A percentile compares a stretch with the other conserved stretches of the same genome.
Evolutionary conservation across 2,113 vertebrate genomes (phyloP).

Genomic region (Morphnarchus princeps): DNA sequence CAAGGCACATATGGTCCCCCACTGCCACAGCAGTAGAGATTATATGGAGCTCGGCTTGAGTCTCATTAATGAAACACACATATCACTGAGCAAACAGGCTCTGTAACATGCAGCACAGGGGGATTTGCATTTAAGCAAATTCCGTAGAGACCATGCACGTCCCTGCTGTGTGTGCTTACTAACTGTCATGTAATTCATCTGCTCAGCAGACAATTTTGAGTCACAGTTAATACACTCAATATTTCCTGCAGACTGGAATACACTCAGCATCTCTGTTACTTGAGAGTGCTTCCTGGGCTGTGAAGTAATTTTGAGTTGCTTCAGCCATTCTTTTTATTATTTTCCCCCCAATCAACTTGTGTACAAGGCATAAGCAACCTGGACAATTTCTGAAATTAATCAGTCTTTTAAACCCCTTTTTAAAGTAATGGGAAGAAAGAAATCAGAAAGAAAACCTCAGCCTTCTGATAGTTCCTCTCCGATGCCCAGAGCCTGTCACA

Average conservation of each 20-base stretch:
- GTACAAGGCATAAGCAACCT: neutral
- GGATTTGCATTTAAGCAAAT: neutral
- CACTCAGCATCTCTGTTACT: neutral
- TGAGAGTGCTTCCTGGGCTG: neutral
- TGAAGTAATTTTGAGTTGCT: neutral
- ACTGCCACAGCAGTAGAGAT: neutral
- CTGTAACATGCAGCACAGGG: rapidly evolving
- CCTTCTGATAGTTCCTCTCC: rapidly evolving
- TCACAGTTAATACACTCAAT: neutral
- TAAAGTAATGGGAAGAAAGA: neutral
- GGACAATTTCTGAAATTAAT: neutral
- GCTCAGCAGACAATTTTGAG: neutral
- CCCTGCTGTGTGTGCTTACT: neutral
- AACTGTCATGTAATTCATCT: neutral
- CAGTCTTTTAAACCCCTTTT: neutral
- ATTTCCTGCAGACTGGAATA: neutral
- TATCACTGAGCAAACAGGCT: neutral
- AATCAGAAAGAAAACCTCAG: neutral
- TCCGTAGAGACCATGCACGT: rapidly evolving
- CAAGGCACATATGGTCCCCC: rapidly evolving
- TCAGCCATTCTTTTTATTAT: neutral
- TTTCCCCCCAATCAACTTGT: too few species aligned
- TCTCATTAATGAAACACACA: rapidly evolving
- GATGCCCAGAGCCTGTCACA: neutral
- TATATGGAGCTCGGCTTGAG: neutral